These are phyloP conservation scores for Agrotis puta DNA, from an alignment of 2,888 invertebrate species.

Conservation along the genomic window DNA sequence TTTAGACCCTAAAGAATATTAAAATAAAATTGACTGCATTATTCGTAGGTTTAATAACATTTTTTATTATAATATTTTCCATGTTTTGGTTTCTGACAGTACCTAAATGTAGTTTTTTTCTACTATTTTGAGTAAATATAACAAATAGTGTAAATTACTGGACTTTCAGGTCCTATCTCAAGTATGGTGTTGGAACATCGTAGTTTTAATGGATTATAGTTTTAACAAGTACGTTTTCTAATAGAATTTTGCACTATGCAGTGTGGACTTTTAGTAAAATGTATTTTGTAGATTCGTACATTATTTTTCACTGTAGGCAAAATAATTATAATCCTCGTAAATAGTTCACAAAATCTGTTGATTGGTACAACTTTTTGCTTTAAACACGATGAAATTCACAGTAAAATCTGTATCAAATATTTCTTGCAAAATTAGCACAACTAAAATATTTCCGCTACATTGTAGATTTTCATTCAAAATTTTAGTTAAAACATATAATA, in stretches of 20 bases:
- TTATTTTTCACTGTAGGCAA: constrained; percentile 31
- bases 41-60: no score
- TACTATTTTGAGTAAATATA: constrained; percentile 59
- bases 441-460: constrained; percentile 12
- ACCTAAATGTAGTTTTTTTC: constrained; percentile 25
- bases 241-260: constrained; percentile 74
- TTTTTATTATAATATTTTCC: accelerated
- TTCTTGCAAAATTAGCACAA: constrained; percentile 36
- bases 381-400: constrained; percentile 29
- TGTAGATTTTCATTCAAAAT: constrained; percentile 16
- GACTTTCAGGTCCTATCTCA: constrained; percentile 88
- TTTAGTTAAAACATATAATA: not conserved
- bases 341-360: constrained; percentile 37
- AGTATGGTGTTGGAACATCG: constrained; percentile 83
- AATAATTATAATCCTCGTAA: not conserved
- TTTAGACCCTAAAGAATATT: no score
- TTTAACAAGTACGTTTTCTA: constrained; percentile 81
- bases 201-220: constrained; percentile 79
- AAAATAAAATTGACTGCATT: no score
- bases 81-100: constrained; percentile 31
- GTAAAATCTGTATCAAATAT: constrained; percentile 7
- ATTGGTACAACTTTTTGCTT: constrained; percentile 7
- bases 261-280: constrained; percentile 62
- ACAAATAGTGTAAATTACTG: constrained; percentile 72
- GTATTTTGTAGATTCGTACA: constrained; percentile 20